Evolutionary conservation across 1,140 invertebrate species (phyloP), one percentile per base, ranked within the genome.

Genomic region (Drosophila seguyi): DNA sequence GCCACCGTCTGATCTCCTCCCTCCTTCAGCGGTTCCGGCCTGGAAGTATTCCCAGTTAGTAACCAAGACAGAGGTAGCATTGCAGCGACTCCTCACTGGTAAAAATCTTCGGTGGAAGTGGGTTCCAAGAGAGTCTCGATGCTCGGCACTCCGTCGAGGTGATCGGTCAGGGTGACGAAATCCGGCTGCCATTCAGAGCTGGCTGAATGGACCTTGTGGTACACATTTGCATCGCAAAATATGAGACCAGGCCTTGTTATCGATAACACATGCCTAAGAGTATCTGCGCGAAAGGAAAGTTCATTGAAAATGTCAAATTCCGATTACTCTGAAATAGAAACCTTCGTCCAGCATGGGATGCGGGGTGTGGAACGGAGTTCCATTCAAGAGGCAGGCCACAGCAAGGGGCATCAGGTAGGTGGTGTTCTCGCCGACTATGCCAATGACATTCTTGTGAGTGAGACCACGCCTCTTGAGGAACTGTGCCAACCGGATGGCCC

Each of bases 381-480:
- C 52, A 53, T 53, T 53, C 31, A 53, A n/a, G 20, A 53, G 52
- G 3, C 52, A 53, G 31, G 52, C 52, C 52, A 53, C 31, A n/a
- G 52, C 52, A 3, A 53, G 34, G 5, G 52, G 52, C 52, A 53
- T 53, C 20, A 53, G 16, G 14, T 53, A 53, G 31, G 52, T 53
- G 18, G 52, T 53, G 20, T 53, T 53, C 3, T 38, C 31, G 20
- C 20, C 52, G 5, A 53, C 34, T 22, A 53, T 38, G 8, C 52
- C 52, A 53, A 53, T 38, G 6, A 53, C 34, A 53, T 53, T 14
- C 20, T 22, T 36, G 8, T 53, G 52, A 11, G 52, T 53, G 10
- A 53, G 34, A 25, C 52, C 52, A 0, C 52, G 52, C 5, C 6
- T 22, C 20, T 20, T 38, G 5, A 53, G 52, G 52, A 53, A 53